Evolutionary conservation across 2,888 invertebrate genomes (phyloP), one percentile per base, ranked within the genome.

Genomic region (Ochropleura plecta): DNA sequence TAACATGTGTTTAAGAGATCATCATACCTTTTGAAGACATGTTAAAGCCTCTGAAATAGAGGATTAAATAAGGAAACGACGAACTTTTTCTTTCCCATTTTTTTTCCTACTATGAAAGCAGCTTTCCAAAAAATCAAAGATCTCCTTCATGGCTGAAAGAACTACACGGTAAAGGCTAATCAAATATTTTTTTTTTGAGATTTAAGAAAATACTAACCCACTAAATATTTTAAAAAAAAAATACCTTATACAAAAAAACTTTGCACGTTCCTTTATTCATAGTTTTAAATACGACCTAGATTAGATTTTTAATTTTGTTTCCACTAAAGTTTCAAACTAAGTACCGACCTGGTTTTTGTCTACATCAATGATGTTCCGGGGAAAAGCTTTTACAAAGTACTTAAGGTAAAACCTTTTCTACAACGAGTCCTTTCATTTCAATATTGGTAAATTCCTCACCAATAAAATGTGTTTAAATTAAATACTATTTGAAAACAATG

Each of bases 1-100:
- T 30, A 72, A 70, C 68, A 63, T 40, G 57, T 53, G 59, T 71
- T 51, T 42, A 18, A 59, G 51, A 68, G 44, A 53, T 66, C 51
- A 63, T 76, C n/a, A 46, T 59, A 70, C 53, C 44, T 53, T 44
- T 67, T 48, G 10, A 72, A 67, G 80, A 62, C 64, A 78, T 57
- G 53, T 51, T 57, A 49, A 20, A 64, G 69, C 46, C n/a, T 30
- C 55, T 75, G 16, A 69, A 70, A 70, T 46, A 64, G 8, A 60
- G 68, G 18, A 49, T 59, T 59, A 30, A 7, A 12, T 3, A 14
- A 7, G 30, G 14, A 55, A 14, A 30, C 30, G 30, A 30, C 30
- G 30, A 30, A 30, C 30, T 30, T 30, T 30, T 30, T 30, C 30
- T 30, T 30, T 30, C 30, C 30, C 30, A 30, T 30, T 30, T 30